These are phyloP conservation scores for Hippopotamus amphibius DNA, from an alignment of 2,113 vertebrate species.

Conservation along the genomic window DNA sequence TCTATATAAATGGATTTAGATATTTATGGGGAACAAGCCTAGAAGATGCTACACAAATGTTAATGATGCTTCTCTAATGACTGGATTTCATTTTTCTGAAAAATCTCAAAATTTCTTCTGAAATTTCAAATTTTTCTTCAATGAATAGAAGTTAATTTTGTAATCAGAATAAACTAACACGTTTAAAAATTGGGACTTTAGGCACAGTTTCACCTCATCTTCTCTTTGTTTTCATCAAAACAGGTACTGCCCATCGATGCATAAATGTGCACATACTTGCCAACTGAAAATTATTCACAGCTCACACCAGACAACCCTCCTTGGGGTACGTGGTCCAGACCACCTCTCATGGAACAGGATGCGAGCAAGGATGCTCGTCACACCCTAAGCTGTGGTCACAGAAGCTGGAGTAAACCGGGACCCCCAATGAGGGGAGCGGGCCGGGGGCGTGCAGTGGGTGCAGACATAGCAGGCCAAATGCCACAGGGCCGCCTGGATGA, in stretches of 20 bases:
- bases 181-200: background rate
- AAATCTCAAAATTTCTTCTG: background rate
- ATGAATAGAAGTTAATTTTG: background rate
- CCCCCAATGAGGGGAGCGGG: background rate
- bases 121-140: background rate
- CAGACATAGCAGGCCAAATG: background rate
- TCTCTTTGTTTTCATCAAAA: background rate
- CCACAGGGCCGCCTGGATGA: accelerated
- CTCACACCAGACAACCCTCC: accelerated
- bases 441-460: background rate
- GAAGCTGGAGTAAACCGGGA: background rate
- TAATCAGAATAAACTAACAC: background rate
- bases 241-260: too few relatives aligned
- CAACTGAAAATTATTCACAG: accelerated
- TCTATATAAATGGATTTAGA: accelerated
- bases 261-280: background rate
- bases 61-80: background rate
- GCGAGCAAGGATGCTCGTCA: accelerated
- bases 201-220: background rate
- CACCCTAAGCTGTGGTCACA: background rate
- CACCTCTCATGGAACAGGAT: background rate
- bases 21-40: background rate
- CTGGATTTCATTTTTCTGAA: background rate
- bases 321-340: background rate
- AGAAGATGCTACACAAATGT: background rate